Base-by-base conservation (phyloP, 1,140 invertebrate genomes). In the Colletes latitarsis region DNA sequence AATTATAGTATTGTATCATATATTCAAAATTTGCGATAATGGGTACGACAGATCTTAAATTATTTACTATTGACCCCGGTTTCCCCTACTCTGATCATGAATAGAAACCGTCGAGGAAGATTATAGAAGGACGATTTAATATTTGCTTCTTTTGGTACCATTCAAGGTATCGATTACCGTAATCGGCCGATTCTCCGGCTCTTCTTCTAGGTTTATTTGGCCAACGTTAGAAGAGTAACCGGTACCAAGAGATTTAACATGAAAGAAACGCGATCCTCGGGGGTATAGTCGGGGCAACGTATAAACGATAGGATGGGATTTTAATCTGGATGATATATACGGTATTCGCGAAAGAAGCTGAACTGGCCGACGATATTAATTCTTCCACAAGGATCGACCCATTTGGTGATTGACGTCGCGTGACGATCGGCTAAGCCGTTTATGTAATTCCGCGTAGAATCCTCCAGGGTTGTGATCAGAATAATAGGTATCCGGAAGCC, bases 401-500 rank as follows among this genome's bases (percentile, higher is more conserved):
- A 90, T 91, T 89, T 89, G 85, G 83, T 87, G 90, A 90, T 90
- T 89, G 89, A 88, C 89, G 84, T 90, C 80, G 90, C 90, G 89
- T 91, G 90, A 88, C 86, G 66, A 67, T 77, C 81, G 49, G 74
- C 71, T 64, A 67, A 66, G 69, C 53, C 72, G 73, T 81, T 86
- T 86, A 83, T 62, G 60, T 80, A 86, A 86, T 83, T 86, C 66
- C 41, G 8, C 73, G n/a, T 60, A 41, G 63, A 81, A 89, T 89
- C 81, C 86, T 85, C 86, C 85, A 83, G 84, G 71, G 75, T 57
- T 63, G 67, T 55, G n/a, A 75, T 12, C 21, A 57, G 68, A 39
- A 78, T 76, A 68, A 84, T 77, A 76, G 69, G 17, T 55, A 69
- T 68, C 49, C 82, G 68, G 52, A 52, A 73, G 78, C 74, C 73